These are phyloP conservation scores for Pempheris klunzingeri DNA, from an alignment of 2,797 vertebrate genomes.

Conservation along the genomic window DNA sequence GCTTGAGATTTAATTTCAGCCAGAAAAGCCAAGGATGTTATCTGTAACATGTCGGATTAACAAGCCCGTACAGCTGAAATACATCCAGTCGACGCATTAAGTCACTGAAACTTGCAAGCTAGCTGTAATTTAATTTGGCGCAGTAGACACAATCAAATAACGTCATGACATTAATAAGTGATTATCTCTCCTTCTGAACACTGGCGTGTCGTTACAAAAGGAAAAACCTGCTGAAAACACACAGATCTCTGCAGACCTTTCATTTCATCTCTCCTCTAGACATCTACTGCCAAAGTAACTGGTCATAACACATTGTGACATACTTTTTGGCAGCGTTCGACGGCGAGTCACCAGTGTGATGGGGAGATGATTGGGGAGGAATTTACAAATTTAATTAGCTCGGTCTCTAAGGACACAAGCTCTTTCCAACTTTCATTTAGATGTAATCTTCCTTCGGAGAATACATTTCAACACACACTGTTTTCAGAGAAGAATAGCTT, in stretches of 20 bases:
- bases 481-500: slow-evolving; percentile 44
- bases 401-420: slow-evolving; percentile 71
- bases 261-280: slow-evolving; percentile 45
- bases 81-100: slow-evolving; percentile 45
- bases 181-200: slow-evolving; percentile 51
- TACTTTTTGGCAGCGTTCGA: slow-evolving; percentile 70
- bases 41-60: slow-evolving; percentile 66
- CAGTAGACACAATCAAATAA: slow-evolving; percentile 64
- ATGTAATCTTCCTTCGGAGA: slow-evolving; percentile 78
- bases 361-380: slow-evolving; percentile 72
- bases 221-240: slow-evolving; percentile 38
- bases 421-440: slow-evolving; percentile 80
- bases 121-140: slow-evolving; percentile 65
- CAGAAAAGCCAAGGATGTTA: slow-evolving; percentile 46
- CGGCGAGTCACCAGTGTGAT: slow-evolving; percentile 56
- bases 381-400: slow-evolving; percentile 82
- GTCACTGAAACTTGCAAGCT: slow-evolving; percentile 37
- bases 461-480: slow-evolving; percentile 52
- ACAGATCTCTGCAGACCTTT: slow-evolving; percentile 38
- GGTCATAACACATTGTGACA: slow-evolving; percentile 71
- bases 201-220: slow-evolving; percentile 48
- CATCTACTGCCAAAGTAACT: slow-evolving; percentile 64
- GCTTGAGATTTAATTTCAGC: slow-evolving; percentile 57
- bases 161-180: slow-evolving; percentile 64
- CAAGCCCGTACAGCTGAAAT: slow-evolving; percentile 47